Evolutionary conservation across 2,888 invertebrate species (phyloP).

Genomic region (Geophilus truncorum): DNA sequence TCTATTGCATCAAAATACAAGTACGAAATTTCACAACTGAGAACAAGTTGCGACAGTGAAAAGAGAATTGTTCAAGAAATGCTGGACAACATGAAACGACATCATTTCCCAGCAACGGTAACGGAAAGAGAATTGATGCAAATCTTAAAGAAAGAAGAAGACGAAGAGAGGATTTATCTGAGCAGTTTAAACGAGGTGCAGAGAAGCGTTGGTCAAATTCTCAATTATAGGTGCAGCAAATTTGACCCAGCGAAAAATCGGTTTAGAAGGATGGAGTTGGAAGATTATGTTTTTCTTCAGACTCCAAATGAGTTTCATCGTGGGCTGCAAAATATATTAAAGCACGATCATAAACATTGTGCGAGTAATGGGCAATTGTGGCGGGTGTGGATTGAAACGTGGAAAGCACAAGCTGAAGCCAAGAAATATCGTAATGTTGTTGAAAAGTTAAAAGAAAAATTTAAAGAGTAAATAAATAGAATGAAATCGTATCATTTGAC

Average conservation of each 20-base stretch:
- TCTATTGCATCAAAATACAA: too few relatives aligned
- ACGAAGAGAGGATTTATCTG: neutral
- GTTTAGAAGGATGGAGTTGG: too few relatives aligned
- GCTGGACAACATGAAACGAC: too few relatives aligned
- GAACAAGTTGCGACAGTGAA: too few relatives aligned
- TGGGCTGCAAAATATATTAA: neutral
- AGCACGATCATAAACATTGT: neutral
- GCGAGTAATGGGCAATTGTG: neutral
- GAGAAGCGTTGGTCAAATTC: neutral
- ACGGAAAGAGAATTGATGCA: neutral
- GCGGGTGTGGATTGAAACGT: neutral
- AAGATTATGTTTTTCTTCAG: too few relatives aligned
- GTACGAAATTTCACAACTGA: too few relatives aligned
- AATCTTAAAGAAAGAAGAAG: neutral
- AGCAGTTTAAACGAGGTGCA: neutral
- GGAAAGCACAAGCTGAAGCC: conserved; percentile 23
- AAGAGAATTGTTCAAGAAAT: too few relatives aligned
- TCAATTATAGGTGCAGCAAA: neutral
- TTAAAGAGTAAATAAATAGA: too few relatives aligned
- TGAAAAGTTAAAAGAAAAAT: neutral
- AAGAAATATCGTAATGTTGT: conserved; percentile 4
- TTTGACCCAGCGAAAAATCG: too few relatives aligned
- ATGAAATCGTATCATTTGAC: too few relatives aligned
- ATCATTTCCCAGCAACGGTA: neutral
- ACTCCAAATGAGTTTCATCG: neutral